phyloP scores from a whole-genome alignment of 2,797 vertebrate genomes.

The Paratrypauchen microcephalus region DNA sequence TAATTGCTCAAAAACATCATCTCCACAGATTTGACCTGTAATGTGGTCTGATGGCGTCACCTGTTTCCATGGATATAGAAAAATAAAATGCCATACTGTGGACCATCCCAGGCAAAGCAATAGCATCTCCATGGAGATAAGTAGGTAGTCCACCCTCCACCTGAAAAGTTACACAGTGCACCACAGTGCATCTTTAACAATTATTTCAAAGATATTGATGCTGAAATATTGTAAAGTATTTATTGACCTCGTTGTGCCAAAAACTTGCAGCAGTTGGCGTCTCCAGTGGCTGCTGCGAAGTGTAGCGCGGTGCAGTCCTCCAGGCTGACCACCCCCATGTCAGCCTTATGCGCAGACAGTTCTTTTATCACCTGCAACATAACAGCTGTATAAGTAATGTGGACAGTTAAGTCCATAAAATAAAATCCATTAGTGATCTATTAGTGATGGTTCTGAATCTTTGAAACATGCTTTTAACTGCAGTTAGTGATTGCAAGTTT shows the following conservation, averaged over 20 bases:
- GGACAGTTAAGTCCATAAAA: neutral
- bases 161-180: neutral
- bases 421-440: neutral
- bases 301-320: constrained; percentile 87
- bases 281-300: constrained; percentile 83
- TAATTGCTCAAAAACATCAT: too few relatives aligned
- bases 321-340: constrained; percentile 78
- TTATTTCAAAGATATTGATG: neutral
- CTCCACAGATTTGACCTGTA: too few relatives aligned
- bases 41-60: neutral
- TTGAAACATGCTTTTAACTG: neutral
- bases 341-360: constrained; percentile 80
- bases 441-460: too few relatives aligned
- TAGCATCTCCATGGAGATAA: too few relatives aligned
- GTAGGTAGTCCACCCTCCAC: neutral
- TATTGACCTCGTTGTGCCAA: constrained; percentile 89
- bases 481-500: neutral
- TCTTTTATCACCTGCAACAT: constrained; percentile 68
- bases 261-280: constrained; percentile 88
- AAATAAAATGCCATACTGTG: too few relatives aligned
- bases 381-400: neutral
- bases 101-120: too few relatives aligned
- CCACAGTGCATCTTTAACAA: neutral
- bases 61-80: neutral
- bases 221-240: neutral